phyloP scores from a whole-genome alignment of 1,140 invertebrate species.

The Drosophila auraria region DNA sequence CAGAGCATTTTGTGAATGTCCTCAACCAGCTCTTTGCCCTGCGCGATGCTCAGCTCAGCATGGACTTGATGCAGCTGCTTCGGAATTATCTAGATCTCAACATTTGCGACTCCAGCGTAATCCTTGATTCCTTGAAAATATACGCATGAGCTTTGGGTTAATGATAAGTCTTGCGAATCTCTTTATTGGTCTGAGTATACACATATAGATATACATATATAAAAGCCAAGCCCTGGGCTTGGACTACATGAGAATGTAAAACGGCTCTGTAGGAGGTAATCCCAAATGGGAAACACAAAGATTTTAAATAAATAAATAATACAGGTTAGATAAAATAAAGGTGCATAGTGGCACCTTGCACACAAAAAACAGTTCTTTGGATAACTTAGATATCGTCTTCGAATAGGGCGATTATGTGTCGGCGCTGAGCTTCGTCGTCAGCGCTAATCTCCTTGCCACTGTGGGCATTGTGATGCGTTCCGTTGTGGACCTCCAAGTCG shows the following conservation, averaged over 20 bases:
- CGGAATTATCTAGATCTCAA: constrained; percentile 36
- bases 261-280: neutral
- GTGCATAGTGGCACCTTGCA: neutral
- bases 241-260: constrained; percentile 7
- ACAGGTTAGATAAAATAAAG: constrained; percentile 6
- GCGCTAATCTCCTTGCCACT: constrained; percentile 10
- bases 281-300: neutral
- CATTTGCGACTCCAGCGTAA: constrained; percentile 3
- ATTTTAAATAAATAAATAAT: constrained; percentile 27
- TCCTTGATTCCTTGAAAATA: constrained; percentile 39
- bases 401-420: constrained; percentile 79
- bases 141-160: constrained; percentile 13
- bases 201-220: neutral
- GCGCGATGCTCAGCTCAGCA: constrained; percentile 20
- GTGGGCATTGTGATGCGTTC: constrained; percentile 64
- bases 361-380: constrained; percentile 12
- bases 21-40: constrained; percentile 64
- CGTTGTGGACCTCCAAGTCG: constrained; percentile 76
- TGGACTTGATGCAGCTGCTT: constrained; percentile 50
- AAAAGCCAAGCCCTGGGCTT: constrained; percentile 10
- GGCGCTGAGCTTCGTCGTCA: constrained; percentile 64
- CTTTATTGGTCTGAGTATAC: constrained; percentile 25
- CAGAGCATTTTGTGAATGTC: constrained; percentile 1
- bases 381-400: constrained; percentile 72
- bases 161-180: constrained; percentile 27